phyloP scores from a whole-genome alignment of 1,140 invertebrate genomes.

The Hypothenemus hampei region DNA sequence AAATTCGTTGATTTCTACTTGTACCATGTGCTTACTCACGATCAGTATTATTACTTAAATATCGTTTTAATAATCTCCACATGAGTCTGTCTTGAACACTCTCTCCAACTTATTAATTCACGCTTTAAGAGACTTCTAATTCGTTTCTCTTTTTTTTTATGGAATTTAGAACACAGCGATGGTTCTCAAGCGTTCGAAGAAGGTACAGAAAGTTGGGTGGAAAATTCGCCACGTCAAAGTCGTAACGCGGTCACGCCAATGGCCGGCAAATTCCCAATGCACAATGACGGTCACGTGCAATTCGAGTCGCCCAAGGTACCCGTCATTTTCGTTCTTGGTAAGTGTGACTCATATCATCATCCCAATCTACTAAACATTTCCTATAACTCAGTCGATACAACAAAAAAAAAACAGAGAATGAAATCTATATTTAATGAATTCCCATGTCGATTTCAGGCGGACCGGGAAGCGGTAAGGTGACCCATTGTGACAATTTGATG shows the following conservation, averaged over 20 bases:
- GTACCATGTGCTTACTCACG: too few relatives aligned
- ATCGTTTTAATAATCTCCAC: too few relatives aligned
- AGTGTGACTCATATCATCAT: constrained; percentile 32
- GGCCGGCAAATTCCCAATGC: constrained; percentile 62
- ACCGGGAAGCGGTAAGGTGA: constrained; percentile 88
- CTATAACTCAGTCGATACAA: background rate
- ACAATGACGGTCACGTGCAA: constrained; percentile 71
- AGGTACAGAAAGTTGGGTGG: constrained; percentile 48
- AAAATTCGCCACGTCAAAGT: constrained; percentile 48
- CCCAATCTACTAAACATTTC: background rate
- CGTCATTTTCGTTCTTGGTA: constrained; percentile 82
- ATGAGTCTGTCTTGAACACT: too few relatives aligned
- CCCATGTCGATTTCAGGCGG: constrained; percentile 55
- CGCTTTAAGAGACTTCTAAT: background rate
- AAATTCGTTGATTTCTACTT: too few relatives aligned
- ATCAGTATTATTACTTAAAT: too few relatives aligned
- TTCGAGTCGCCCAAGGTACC: constrained; percentile 78
- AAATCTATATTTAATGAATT: too few relatives aligned
- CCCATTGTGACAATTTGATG: constrained; percentile 83
- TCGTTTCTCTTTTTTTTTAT: constrained; percentile 21
- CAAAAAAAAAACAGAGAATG: too few relatives aligned
- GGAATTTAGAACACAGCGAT: constrained; percentile 65
- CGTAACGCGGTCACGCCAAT: constrained; percentile 56
- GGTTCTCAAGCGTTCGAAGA: constrained; percentile 65
- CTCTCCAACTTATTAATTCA: too few relatives aligned